These are phyloP conservation scores for Biston betularia DNA, from an alignment of 2,888 invertebrate species.

Conservation along the genomic window DNA sequence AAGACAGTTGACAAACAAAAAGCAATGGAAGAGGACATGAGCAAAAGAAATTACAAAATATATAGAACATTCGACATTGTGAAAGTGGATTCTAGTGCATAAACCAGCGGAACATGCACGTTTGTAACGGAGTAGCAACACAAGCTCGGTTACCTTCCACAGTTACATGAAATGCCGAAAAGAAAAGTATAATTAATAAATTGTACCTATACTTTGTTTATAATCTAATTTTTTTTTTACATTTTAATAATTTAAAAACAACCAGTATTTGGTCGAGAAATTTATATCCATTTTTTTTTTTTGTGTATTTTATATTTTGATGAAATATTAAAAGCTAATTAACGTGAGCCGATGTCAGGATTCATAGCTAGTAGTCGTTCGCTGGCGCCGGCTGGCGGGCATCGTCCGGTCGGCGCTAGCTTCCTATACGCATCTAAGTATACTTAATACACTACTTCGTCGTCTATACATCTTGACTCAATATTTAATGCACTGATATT, in stretches of 20 bases:
- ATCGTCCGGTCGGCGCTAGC: constrained; percentile 77
- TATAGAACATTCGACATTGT: constrained; percentile 70
- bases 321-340: constrained; percentile 87
- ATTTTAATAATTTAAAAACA: constrained; percentile 87
- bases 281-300: constrained; percentile 86
- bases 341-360: constrained; percentile 87
- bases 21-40: constrained; percentile 84
- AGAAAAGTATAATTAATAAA: constrained; percentile 86
- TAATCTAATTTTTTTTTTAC: constrained; percentile 86
- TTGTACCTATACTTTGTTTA: constrained; percentile 86
- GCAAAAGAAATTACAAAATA: constrained; percentile 82
- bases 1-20: constrained; percentile 81
- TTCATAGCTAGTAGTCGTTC: constrained; percentile 86
- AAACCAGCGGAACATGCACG: constrained; percentile 53
- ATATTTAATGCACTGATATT: constrained; percentile 78
- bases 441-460: constrained; percentile 81
- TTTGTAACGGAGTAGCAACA: constrained; percentile 65
- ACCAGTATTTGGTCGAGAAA: constrained; percentile 86
- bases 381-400: constrained; percentile 81
- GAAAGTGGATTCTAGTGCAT: constrained; percentile 64
- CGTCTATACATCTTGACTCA: constrained; percentile 80
- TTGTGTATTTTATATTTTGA: constrained; percentile 86
- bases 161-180: constrained; percentile 82
- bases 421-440: constrained; percentile 78
- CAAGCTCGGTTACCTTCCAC: constrained; percentile 73